These are phyloP conservation scores for Harpagus bidentatus DNA, from an alignment of 2,113 vertebrate genomes.

Conservation along the genomic window DNA sequence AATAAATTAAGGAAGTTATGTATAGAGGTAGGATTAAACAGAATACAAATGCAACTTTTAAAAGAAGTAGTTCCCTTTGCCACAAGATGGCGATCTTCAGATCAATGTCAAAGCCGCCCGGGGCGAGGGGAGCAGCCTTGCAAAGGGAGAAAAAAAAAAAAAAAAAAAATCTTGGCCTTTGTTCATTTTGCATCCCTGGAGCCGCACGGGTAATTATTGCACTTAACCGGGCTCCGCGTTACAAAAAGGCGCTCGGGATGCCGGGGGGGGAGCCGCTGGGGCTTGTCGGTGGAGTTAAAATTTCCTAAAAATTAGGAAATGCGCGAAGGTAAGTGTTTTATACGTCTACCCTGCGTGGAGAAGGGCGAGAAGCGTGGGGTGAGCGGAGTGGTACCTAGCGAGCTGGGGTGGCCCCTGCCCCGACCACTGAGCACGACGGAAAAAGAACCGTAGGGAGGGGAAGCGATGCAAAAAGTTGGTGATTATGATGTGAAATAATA, in stretches of 20 bases:
- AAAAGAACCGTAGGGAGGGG: not conserved
- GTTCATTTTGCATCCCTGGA: slow-evolving; percentile 76
- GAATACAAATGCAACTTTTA: too few relatives aligned
- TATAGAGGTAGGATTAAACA: too few relatives aligned
- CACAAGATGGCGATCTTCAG: slow-evolving; percentile 94
- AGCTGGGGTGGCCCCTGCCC: not conserved
- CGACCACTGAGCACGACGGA: not conserved
- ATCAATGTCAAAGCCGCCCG: slow-evolving; percentile 98
- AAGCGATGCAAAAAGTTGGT: not conserved
- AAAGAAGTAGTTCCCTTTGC: too few relatives aligned
- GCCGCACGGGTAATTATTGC: slow-evolving; percentile 71
- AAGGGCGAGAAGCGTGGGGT: not conserved
- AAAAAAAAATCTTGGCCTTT: slow-evolving; percentile 74
- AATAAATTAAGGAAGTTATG: too few relatives aligned
- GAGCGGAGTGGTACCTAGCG: not conserved
- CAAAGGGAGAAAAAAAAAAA: not conserved
- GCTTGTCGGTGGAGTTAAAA: not conserved
- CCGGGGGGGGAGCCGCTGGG: not conserved
- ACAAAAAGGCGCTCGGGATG: not conserved
- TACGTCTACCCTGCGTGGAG: not conserved
- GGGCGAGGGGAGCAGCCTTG: slow-evolving; percentile 58
- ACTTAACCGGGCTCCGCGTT: slow-evolving; percentile 35
- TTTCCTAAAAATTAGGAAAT: slow-evolving; percentile 5
- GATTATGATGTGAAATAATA: not conserved
- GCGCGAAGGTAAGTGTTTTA: slow-evolving; percentile 70